These are phyloP conservation scores for Hyles euphorbiae DNA, from an alignment of 1,140 invertebrate genomes.

Conservation along the genomic window DNA sequence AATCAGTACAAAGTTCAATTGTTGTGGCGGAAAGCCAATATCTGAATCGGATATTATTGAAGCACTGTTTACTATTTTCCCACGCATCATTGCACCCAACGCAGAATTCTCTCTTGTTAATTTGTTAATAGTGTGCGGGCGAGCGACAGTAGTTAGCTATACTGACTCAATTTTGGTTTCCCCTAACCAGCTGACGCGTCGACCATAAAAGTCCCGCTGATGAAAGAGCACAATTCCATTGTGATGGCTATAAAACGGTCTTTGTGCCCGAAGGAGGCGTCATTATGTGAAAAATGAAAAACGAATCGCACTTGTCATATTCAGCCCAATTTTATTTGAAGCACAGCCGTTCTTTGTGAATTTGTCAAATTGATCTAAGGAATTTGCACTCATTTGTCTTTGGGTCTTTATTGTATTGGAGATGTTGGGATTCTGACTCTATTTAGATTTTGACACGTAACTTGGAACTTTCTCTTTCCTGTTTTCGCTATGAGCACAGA, in stretches of 20 bases:
- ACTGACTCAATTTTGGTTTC: constrained; percentile 63
- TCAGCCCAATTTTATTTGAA: constrained; percentile 41
- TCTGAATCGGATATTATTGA: constrained; percentile 18
- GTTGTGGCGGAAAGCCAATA: constrained; percentile 58
- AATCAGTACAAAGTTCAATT: constrained; percentile 68
- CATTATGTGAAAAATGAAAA: constrained; percentile 69
- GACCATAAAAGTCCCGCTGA: constrained; percentile 62
- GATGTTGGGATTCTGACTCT: no score
- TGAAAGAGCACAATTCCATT: constrained; percentile 72
- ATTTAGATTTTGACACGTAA: no score
- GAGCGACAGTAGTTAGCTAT: constrained; percentile 35
- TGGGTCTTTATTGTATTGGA: not conserved
- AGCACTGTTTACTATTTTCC: constrained; percentile 31
- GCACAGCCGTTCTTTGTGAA: constrained; percentile 24
- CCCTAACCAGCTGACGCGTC: constrained; percentile 49
- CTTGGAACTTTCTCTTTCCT: no score
- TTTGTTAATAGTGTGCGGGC: constrained; percentile 18
- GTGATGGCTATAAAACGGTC: constrained; percentile 61
- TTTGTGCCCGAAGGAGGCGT: constrained; percentile 58
- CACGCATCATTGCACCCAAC: not conserved
- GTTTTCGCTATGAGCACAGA: no score
- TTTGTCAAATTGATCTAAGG: constrained; percentile 23
- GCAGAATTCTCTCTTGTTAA: not conserved
- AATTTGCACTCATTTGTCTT: constrained; percentile 7
- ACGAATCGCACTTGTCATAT: constrained; percentile 65